phyloP scores from a whole-genome alignment of 2,113 vertebrate genomes.

The Oxyura jamaicensis region DNA sequence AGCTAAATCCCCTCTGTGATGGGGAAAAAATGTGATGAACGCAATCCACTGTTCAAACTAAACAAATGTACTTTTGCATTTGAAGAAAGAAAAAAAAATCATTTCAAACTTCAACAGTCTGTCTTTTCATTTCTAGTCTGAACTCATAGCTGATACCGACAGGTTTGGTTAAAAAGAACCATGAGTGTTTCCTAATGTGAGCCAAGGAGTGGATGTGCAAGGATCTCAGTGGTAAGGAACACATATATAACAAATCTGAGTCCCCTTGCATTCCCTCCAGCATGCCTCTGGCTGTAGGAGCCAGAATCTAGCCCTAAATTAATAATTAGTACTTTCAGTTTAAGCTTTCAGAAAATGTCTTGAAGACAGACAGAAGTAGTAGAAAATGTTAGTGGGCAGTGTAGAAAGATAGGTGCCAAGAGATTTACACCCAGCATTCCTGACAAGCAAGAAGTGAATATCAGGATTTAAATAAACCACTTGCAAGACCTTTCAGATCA shows the following conservation, averaged over 20 bases:
- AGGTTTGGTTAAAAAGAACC: slow-evolving; percentile 1
- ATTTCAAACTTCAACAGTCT: not conserved
- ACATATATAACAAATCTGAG: slow-evolving; percentile 30
- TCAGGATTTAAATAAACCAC: slow-evolving; percentile 57
- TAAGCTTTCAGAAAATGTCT: slow-evolving; percentile 52
- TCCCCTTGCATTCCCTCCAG: slow-evolving; percentile 62
- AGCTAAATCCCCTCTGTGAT: not conserved
- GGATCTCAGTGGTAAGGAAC: not conserved
- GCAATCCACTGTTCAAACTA: not conserved
- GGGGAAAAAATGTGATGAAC: not conserved
- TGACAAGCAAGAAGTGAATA: slow-evolving; percentile 47
- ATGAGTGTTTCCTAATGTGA: not conserved
- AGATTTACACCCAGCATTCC: slow-evolving; percentile 48
- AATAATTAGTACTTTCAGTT: slow-evolving; percentile 65
- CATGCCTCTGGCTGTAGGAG: slow-evolving; percentile 68
- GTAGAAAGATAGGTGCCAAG: slow-evolving; percentile 26
- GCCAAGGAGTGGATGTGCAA: not conserved
- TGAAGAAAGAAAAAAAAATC: not conserved
- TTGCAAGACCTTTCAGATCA: slow-evolving; percentile 55
- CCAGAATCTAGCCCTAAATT: slow-evolving; percentile 69
- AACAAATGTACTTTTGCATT: not conserved
- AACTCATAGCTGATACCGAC: not conserved
- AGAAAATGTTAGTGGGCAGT: slow-evolving; percentile 55
- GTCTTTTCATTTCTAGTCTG: not conserved
- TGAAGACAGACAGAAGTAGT: slow-evolving; percentile 30